phyloP scores from a whole-genome alignment of 2,888 invertebrate species.

The Pseudolycoriella hygida region DNA sequence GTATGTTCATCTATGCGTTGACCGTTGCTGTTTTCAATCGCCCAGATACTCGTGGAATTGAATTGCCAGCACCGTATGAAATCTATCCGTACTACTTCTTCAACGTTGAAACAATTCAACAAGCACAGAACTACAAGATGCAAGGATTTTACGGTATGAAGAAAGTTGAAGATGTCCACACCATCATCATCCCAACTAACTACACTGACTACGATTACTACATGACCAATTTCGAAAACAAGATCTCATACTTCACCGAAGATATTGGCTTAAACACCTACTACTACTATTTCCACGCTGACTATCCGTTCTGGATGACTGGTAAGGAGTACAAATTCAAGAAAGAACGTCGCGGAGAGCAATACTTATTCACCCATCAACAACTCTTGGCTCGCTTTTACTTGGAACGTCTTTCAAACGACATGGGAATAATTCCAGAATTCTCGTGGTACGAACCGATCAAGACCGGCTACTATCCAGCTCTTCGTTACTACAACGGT shows the following conservation, averaged over 20 bases:
- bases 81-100: constrained; percentile 45
- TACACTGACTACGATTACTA: constrained; percentile 42
- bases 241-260: constrained; percentile 48
- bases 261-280: constrained; percentile 48
- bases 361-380: constrained; percentile 45
- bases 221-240: constrained; percentile 37
- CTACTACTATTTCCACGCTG: constrained; percentile 44
- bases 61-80: constrained; percentile 50
- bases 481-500: constrained; percentile 41
- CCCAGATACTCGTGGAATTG: constrained; percentile 35
- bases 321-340: constrained; percentile 31
- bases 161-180: constrained; percentile 20
- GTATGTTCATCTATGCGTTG: constrained; percentile 42
- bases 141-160: constrained; percentile 25
- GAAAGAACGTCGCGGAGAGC: constrained; percentile 43
- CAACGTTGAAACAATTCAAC: constrained; percentile 31
- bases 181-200: constrained; percentile 43
- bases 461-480: constrained; percentile 37
- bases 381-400: constrained; percentile 51
- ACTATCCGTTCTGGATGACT: constrained; percentile 44
- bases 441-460: constrained; percentile 34
- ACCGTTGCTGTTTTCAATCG: constrained; percentile 41
- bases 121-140: constrained; percentile 30
- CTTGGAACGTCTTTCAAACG: constrained; percentile 47
- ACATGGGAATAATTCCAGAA: constrained; percentile 38